Evolutionary conservation across 2,888 invertebrate genomes (phyloP), one percentile per base, ranked within the genome.

Genomic region (Dorcus parallelipipedus): DNA sequence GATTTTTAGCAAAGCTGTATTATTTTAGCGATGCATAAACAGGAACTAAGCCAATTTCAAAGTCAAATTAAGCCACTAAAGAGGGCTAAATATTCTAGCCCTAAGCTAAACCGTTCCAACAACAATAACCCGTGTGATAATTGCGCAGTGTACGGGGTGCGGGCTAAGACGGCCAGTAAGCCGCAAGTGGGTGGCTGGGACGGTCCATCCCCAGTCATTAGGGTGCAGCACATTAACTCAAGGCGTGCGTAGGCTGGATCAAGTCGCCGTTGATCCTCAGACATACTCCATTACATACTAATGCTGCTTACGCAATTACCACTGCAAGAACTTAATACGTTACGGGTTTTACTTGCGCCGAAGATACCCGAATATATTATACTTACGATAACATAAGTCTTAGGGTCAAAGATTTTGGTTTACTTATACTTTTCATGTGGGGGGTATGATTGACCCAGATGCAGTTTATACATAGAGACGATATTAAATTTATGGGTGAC

Each of bases 41-140:
- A 69, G 66, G 58, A 60, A 61, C 69, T 64, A 70, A 67, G 70
- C 69, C 70, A 74, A 76, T 76, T 76, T 75, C 74, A 75, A 75
- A 76, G 75, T 74, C 75, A 75, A 75, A 76, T 76, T 73, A 70
- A 69, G 71, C 71, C 72, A 69, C 70, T 72, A 74, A 75, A 74
- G 73, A 73, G 73, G 74, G 66, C 73, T 74, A 75, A 76, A 73
- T 74, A 74, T 75, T 76, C 75, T 68, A 70, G 74, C 74, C 70
- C 62, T 62, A 58, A 69, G 75, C 74, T 74, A 75, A 75, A 74
- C 73, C 73, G 71, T 72, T 74, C 70, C 73, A 75, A 75, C 74
- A 76, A 76, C 75, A 76, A 76, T 76, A 75, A 76, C 75, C 75
- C 75, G 75, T 75, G 74, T 70, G 76, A 76, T 76, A 76, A 76